Evolutionary conservation across 2,797 vertebrate genomes (phyloP), one percentile per base, ranked within the genome.

Genomic region (Hephaestus fuliginosus): DNA sequence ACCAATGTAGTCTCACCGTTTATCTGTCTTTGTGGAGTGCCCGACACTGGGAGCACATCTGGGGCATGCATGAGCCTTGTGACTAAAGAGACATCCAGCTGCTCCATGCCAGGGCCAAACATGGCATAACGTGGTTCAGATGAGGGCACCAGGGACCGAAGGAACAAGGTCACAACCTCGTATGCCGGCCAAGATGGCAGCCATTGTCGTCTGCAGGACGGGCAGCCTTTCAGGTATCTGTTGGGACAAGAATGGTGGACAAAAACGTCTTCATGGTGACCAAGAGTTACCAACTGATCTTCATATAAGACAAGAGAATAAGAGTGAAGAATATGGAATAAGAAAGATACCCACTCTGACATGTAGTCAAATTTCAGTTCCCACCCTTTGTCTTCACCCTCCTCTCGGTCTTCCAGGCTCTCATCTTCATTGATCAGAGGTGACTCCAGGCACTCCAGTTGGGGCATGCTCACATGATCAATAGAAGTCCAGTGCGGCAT

Each of bases 41-140:
- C 96, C 11, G 96, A 95, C 46, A 97, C 92, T 4, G 95, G 96
- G 39, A 97, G 95, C 78, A 98, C 86, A 77, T 97, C 93, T 64
- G 96, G 95, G 13, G 96, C 95, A 1, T 95, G 87, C 96, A 99
- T 97, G 89, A 99, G 96, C 65, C 91, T 96, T 56, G 92, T 95
- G 74, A 99, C 96, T 82, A 99, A 91, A 11, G 97, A 98, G 41
- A 96, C 88, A 1, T 98, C 97, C 84, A 99, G 89, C 86, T 98
- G 96, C 92, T 99, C 98, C 86, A 99, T 95, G 53, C 98, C 98
- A 0, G 97, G 97, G 18, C 98, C 98, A 79, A 99, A 97, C 97
- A 99, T 99, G 63, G 97, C 97, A 64, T 97, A 98, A 64, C 97
- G 96, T 12, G 97, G 97, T 76, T 99, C 97, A 43, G 95, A 67